Conservation (phyloP, 2,113 vertebrate genomes). For the Tautogolabrus adspersus region DNA sequence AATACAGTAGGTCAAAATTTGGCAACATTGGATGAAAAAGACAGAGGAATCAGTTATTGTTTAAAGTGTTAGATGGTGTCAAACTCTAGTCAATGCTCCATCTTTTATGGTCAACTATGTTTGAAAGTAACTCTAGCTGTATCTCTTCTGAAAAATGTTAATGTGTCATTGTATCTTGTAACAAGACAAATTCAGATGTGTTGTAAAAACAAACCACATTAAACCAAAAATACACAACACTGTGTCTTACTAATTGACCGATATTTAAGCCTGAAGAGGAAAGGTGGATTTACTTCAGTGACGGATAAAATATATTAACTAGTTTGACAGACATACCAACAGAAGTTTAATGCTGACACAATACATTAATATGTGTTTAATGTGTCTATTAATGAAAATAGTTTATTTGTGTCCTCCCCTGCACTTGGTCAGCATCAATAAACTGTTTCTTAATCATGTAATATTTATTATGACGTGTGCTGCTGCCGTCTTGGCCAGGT, state of each 20-base stretch:
- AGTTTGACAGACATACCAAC: no score
- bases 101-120: slow-evolving; percentile 66
- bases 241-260: slow-evolving; percentile 31
- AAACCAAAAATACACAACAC: slow-evolving; percentile 47
- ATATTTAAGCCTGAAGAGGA: background rate
- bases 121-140: slow-evolving; percentile 60
- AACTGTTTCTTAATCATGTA: no score
- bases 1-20: background rate
- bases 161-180: slow-evolving; percentile 69
- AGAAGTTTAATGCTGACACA: no score
- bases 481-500: no score
- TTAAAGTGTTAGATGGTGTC: slow-evolving; percentile 54
- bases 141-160: slow-evolving; percentile 54
- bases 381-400: no score
- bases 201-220: slow-evolving; percentile 66
- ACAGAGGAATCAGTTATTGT: slow-evolving; percentile 45
- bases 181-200: slow-evolving; percentile 62
- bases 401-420: no score
- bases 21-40: slow-evolving; percentile 18
- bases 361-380: no score
- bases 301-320: no score
- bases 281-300: background rate
- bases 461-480: no score
- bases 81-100: slow-evolving; percentile 59
- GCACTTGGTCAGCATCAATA: no score